A percentile compares a stretch with the other conserved stretches of the same genome.
Conservation (phyloP, 2,113 vertebrate species). For the Anguilla japonica region DNA sequence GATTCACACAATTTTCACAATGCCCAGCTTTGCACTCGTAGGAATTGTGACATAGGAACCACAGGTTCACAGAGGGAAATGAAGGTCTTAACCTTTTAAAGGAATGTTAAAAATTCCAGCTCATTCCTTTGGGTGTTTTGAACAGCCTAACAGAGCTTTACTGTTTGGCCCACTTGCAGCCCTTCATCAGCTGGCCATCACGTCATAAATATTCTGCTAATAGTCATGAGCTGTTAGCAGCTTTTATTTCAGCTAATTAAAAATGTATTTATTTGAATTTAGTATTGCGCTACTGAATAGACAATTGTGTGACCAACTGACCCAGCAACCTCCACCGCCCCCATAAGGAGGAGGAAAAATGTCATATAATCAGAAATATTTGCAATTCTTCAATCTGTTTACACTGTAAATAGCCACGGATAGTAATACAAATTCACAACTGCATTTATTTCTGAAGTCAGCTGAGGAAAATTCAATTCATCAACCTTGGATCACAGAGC, state of each 20-base stretch:
- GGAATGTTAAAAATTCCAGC: background rate
- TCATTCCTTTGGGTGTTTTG: slow-evolving; percentile 3
- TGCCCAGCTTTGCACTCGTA: background rate
- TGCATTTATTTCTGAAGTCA: background rate
- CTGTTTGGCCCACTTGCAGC: background rate
- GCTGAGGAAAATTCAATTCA: background rate
- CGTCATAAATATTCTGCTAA: background rate
- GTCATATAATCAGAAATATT: background rate
- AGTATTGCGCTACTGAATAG: background rate
- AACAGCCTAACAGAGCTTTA: background rate
- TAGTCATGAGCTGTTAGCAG: background rate
- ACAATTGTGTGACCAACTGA: background rate
- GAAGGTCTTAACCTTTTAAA: slow-evolving; percentile 4
- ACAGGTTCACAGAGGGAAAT: background rate
- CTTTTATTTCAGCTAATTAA: background rate
- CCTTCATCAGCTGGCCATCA: background rate
- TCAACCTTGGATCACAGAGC: background rate
- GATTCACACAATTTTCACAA: background rate
- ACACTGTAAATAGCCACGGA: background rate
- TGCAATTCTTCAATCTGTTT: slow-evolving; percentile 3
- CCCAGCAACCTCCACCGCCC: background rate
- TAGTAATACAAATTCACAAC: background rate
- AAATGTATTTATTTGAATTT: background rate
- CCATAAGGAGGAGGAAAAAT: background rate
- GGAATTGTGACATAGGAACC: background rate